Base-by-base conservation (phyloP, 2,888 invertebrate species). In the Drosophila gaucha region DNA sequence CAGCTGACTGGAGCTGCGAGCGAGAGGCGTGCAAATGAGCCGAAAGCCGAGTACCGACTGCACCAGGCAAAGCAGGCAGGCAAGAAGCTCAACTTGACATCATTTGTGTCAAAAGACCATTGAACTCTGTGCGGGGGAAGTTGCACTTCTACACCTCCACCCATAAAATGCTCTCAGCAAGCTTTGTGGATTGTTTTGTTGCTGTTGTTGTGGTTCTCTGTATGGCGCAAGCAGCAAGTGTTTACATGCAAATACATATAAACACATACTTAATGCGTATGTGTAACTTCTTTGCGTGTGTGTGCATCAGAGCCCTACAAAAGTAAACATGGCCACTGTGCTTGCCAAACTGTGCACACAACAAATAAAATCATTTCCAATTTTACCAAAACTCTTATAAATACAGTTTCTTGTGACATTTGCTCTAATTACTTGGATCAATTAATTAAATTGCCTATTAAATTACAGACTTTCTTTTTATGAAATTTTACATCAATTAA, bases 71-170 rank as follows among this genome's bases (percentile, higher is more conserved):
- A n/a, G n/a, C n/a, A n/a, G n/a, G n/a, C n/a, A n/a, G n/a, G 41
- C 56, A 66, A 76, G 77, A 79, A 79, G 85, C 89, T 89, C 89
- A 90, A 91, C 90, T 90, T 90, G 90, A 90, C 90, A 90, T 88
- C 89, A 89, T 89, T 90, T 89, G 85, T 89, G 90, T 90, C 89
- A 90, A 90, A 91, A 91, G 91, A 89, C 89, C 90, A 91, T 90
- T 90, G 91, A 91, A 91, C 90, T 90, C 86, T 85, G 63, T 50
- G 73, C 67, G 67, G 82, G 70, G 64, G 60, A 69, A 67, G 74
- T 77, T 73, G 58, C 50, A 28, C 60, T 62, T 47, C 47, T 49
- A 28, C 41, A 38, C 31, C 36, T 10, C 47, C 26, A 6, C 52
- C 41, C 24, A 9, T 28, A 8, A 20, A 16, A 2, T 6, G 30